These are phyloP conservation scores for Palythoa caribaeorum DNA, from an alignment of 92 coral and sea anemone species.

Conservation along the genomic window DNA sequence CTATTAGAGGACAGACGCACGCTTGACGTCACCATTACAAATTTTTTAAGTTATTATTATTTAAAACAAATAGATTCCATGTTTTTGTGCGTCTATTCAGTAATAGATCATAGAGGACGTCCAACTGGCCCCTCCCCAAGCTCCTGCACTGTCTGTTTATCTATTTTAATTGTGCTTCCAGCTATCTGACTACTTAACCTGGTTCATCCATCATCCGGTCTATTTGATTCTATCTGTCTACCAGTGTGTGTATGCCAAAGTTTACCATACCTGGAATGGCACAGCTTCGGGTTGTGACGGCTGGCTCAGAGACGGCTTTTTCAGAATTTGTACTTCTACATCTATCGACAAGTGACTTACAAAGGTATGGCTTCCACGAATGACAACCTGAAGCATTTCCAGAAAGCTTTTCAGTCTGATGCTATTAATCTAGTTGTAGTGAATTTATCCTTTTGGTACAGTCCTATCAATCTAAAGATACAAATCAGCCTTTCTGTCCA, in stretches of 20 bases:
- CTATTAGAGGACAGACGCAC: too few species aligned
- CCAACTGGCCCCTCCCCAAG: too few species aligned
- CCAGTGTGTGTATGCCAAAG: neutral
- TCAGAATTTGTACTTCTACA: slow-evolving; percentile 87
- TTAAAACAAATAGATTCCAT: too few species aligned
- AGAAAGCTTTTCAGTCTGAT: too few species aligned
- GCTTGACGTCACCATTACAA: too few species aligned
- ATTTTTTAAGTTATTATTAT: too few species aligned
- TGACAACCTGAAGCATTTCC: slow-evolving; percentile 62
- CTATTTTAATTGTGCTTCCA: neutral
- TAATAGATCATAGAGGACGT: too few species aligned
- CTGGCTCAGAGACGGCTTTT: slow-evolving; percentile 79
- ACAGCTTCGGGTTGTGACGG: slow-evolving; percentile 60
- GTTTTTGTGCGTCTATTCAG: too few species aligned
- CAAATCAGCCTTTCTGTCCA: too few species aligned
- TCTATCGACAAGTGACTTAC: slow-evolving; percentile 78
- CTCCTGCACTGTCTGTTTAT: neutral
- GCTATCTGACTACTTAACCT: neutral
- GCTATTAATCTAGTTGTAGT: too few species aligned
- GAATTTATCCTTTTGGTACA: neutral
- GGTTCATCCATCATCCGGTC: neutral
- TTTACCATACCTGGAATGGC: slow-evolving; percentile 77
- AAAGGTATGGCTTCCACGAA: slow-evolving; percentile 87
- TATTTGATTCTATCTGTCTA: neutral
- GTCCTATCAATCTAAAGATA: neutral